Base-by-base conservation (phyloP, 2,797 vertebrate genomes). In the Cossypha dichroa region DNA sequence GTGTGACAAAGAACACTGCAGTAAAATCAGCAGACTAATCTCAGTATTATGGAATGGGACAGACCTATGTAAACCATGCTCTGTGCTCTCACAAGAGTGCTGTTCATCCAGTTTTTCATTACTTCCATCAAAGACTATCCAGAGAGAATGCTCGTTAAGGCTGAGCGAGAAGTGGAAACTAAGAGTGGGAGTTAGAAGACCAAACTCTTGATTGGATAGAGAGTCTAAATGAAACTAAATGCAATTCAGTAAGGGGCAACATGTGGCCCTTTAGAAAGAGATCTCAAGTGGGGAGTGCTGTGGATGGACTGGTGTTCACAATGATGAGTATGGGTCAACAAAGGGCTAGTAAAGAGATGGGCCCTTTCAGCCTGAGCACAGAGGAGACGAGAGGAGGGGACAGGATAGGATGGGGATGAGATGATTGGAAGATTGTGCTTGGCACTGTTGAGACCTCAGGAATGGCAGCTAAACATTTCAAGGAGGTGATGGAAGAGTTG, bases 121-220 rank as follows among this genome's bases (percentile, higher is more conserved):
- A 69, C 36, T 63, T 33, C 19, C 20, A 31, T 33, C 26, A 64
- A 54, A 72, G 9, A 11, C 15, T 49, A 13, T 69, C 7, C 40
- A 36, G 34, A 49, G 21, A 76, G 28, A 43, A 55, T 36, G 8
- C 6, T 82, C 69, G 5, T 66, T 74, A 69, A 63, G 36, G 18
- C 13, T 54, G 80, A 45, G 3, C 0, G 0, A 74, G 41, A 80
- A 80, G 4, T 21, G 13, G 36, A n/a, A 89, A 49, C 20, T 45
- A 69, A 15, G 18, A 56, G 5, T 52, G 16, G 33, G 40, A 74
- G 5, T 28, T 63, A 38, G 45, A 68, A 41, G 29, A 25, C 5
- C 59, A 76, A 79, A 11, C 9, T 45, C 38, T 52, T 75, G 28
- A 43, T 28, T 64, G 31, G 10, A 19, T 13, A 49, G 34, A 45